These are phyloP conservation scores for Acanthisitta chloris DNA, from an alignment of 2,113 vertebrate species.

Conservation along the genomic window DNA sequence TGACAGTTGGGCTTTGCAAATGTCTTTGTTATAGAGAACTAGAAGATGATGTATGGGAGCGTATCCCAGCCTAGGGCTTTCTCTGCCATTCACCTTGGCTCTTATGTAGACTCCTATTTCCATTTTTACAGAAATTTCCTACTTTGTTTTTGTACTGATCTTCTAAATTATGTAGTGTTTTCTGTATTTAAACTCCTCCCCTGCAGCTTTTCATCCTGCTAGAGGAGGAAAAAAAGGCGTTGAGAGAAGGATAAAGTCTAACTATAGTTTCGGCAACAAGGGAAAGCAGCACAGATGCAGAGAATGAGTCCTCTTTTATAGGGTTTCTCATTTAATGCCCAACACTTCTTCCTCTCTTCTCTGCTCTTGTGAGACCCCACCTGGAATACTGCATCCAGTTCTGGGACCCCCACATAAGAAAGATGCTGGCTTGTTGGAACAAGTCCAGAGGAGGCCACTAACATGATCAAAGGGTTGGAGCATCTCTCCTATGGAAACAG, in stretches of 20 bases:
- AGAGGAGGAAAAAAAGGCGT: too few relatives aligned
- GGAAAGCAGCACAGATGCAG: neutral
- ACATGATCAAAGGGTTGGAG: neutral
- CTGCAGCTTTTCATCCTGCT: neutral
- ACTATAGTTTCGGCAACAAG: neutral
- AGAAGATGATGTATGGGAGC: neutral
- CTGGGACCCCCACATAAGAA: accelerated
- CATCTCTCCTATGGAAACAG: neutral
- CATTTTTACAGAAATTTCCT: neutral
- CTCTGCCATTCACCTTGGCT: neutral
- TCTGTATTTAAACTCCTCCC: neutral
- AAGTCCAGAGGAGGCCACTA: neutral
- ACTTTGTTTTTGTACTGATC: neutral
- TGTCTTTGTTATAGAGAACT: neutral
- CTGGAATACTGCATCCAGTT: neutral
- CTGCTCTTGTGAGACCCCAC: neutral
- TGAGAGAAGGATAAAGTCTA: neutral
- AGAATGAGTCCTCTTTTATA: neutral
- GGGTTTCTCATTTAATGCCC: neutral
- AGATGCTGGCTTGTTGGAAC: neutral
- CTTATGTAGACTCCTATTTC: neutral
- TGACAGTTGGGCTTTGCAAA: conserved; percentile 26
- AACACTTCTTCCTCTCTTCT: neutral
- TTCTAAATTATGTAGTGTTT: neutral
- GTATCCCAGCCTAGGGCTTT: neutral